Conservation (phyloP, 2,888 invertebrate genomes). For the Gnatocerus cornutus region DNA sequence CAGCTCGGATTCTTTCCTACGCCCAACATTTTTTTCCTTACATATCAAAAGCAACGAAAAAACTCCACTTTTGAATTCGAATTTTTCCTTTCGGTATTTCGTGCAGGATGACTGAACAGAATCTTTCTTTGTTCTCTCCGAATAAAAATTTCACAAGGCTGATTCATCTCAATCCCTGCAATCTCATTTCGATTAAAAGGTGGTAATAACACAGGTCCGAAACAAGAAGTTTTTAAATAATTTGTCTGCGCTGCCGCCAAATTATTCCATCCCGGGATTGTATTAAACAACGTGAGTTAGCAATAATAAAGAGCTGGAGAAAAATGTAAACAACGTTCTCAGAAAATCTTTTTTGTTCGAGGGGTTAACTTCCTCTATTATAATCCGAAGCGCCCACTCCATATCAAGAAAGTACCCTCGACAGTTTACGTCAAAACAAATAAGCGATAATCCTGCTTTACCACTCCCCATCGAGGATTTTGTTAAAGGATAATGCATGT, state of each 20-base stretch:
- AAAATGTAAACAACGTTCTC: slow-evolving; percentile 15
- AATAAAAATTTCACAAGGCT: slow-evolving; percentile 21
- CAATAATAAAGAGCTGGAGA: slow-evolving; percentile 4
- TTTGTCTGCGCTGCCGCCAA: slow-evolving; percentile 14
- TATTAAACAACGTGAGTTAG: slow-evolving; percentile 30
- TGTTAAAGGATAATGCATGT: slow-evolving; percentile 15
- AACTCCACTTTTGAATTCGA: not conserved
- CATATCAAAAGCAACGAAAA: not conserved
- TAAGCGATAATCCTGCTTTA: slow-evolving; percentile 26
- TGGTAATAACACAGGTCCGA: slow-evolving; percentile 14
- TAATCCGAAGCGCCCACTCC: slow-evolving; percentile 16
- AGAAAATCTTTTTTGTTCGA: slow-evolving; percentile 3
- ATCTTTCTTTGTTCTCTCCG: slow-evolving; percentile 29
- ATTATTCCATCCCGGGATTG: slow-evolving; percentile 14
- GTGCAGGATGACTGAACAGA: slow-evolving; percentile 32
- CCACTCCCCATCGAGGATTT: slow-evolving; percentile 9
- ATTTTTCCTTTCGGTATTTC: too few species aligned
- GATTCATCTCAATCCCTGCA: slow-evolving; percentile 28
- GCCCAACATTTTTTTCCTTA: not conserved
- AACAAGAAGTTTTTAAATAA: slow-evolving; percentile 25
- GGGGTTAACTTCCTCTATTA: slow-evolving; percentile 6
- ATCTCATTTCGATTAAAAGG: slow-evolving; percentile 25
- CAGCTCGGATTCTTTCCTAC: too few species aligned
- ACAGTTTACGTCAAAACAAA: slow-evolving; percentile 34
- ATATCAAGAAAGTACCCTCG: slow-evolving; percentile 22